Conservation (phyloP, 2,888 invertebrate species). For the Cosmorhoe ocellata region DNA sequence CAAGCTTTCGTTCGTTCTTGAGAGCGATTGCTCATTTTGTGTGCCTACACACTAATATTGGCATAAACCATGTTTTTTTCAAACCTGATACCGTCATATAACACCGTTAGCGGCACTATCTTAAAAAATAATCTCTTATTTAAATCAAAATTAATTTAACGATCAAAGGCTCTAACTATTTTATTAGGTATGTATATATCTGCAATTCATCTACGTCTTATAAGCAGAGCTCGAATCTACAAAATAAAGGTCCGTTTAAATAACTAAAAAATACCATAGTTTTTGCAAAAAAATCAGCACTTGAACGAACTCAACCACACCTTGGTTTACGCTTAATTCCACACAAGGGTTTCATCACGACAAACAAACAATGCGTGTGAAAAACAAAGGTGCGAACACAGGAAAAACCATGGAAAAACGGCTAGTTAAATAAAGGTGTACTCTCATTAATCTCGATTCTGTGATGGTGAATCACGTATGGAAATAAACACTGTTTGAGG, state of each 20-base stretch:
- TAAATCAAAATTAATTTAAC: no score
- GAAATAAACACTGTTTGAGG: no score
- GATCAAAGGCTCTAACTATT: no score
- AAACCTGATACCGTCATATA: neutral
- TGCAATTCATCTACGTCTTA: no score
- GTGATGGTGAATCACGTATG: neutral
- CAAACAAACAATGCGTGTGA: slow-evolving; percentile 31
- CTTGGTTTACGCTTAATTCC: slow-evolving; percentile 21
- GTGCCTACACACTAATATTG: slow-evolving; percentile 37
- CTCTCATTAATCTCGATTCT: slow-evolving; percentile 13
- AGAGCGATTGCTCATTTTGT: slow-evolving; percentile 48
- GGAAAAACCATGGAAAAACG: slow-evolving; percentile 9
- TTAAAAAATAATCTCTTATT: no score
- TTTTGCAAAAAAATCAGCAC: neutral
- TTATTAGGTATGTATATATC: no score
- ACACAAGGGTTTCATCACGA: slow-evolving; percentile 22
- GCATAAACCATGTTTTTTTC: neutral
- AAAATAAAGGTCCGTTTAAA: no score
- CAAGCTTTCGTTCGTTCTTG: slow-evolving; percentile 39
- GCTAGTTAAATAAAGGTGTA: slow-evolving; percentile 24
- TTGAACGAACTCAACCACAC: neutral
- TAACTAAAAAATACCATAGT: no score
- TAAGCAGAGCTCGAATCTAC: no score
- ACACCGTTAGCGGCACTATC: neutral
- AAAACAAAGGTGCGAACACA: slow-evolving; percentile 25